These are phyloP conservation scores for Acinonyx jubatus DNA, from an alignment of 2,113 vertebrate species.

Conservation along the genomic window DNA sequence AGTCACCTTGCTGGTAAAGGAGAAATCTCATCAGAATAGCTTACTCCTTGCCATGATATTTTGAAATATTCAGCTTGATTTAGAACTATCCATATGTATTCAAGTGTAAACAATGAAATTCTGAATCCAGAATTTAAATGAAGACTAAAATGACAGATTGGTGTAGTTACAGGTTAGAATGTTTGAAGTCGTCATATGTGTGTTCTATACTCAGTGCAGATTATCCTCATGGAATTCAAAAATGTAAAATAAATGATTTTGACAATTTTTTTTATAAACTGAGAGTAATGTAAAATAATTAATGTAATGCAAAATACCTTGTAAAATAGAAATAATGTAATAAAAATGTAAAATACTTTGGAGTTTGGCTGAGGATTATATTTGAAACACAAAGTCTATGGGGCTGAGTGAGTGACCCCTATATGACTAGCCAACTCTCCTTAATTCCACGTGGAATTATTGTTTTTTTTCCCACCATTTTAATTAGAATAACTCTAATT, in stretches of 20 bases:
- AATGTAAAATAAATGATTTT: background rate
- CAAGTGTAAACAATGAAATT: conserved; percentile 19
- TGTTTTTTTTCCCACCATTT: background rate
- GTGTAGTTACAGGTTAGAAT: background rate
- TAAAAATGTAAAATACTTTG: background rate
- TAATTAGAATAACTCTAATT: background rate
- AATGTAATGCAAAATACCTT: background rate
- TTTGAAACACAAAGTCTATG: background rate
- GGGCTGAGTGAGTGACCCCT: background rate
- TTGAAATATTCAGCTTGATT: background rate
- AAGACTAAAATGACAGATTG: background rate
- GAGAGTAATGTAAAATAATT: background rate
- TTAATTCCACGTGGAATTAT: background rate
- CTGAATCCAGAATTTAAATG: conserved; percentile 18
- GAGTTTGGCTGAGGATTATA: background rate
- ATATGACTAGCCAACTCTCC: background rate
- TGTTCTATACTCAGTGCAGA: background rate
- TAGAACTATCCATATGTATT: conserved; percentile 27
- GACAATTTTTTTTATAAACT: background rate
- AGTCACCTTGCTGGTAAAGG: background rate
- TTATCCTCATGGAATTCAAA: background rate
- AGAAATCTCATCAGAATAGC: background rate
- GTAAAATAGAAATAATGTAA: background rate
- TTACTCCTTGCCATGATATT: background rate
- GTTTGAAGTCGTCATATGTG: background rate